phyloP scores from a whole-genome alignment of 2,113 vertebrate genomes.

The Ictalurus furcatus region DNA sequence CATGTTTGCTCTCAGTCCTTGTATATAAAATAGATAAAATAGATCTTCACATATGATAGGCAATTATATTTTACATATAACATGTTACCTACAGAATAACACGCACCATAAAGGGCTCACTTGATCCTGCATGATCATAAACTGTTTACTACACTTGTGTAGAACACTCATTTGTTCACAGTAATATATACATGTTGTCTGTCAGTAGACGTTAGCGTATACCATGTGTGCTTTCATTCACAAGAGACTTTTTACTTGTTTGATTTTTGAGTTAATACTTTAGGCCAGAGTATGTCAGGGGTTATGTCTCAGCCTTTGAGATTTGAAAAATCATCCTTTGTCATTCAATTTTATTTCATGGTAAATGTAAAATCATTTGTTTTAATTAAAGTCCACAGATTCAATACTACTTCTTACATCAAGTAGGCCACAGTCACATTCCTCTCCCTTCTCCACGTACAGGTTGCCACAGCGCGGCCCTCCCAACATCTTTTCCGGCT shows the following conservation, averaged over 20 bases:
- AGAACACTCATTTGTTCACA: not conserved
- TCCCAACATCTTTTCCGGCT: constrained; percentile 66
- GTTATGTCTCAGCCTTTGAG: not conserved
- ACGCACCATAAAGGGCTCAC: constrained; percentile 40
- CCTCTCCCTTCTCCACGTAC: constrained; percentile 80
- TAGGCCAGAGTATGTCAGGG: constrained; percentile 23
- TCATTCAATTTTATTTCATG: constrained; percentile 17
- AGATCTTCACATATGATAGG: not conserved
- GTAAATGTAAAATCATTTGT: constrained; percentile 19
- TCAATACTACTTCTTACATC: constrained; percentile 67
- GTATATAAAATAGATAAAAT: not conserved
- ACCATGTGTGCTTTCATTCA: not conserved
- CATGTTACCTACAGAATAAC: constrained; percentile 15
- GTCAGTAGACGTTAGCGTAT: constrained; percentile 4
- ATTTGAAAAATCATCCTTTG: not conserved
- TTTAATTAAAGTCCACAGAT: constrained; percentile 23
- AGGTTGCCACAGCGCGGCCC: constrained; percentile 79
- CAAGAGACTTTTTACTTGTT: not conserved
- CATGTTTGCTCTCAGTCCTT: not conserved
- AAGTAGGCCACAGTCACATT: constrained; percentile 87
- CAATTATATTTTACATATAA: constrained; percentile 10
- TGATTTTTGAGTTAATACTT: constrained; percentile 8
- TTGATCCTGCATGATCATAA: constrained; percentile 39
- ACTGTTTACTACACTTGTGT: not conserved
- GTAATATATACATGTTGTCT: not conserved